Conservation (phyloP, 2,888 invertebrate genomes). For the Troilus luridus region DNA sequence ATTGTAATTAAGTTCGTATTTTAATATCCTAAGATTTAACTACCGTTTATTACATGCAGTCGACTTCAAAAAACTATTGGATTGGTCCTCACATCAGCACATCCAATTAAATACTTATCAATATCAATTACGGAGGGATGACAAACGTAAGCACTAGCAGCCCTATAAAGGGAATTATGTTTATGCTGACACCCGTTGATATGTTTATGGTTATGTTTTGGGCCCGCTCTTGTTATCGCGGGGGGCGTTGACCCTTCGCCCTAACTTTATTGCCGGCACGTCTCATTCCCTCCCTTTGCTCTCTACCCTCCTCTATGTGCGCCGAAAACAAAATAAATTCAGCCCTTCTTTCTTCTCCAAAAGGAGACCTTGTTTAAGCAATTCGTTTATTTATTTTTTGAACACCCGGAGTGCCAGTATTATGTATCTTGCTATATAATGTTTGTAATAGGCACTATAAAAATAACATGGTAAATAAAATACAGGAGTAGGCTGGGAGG, state of each 20-base stretch:
- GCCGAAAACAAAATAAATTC: slow-evolving; percentile 26
- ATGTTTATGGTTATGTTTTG: slow-evolving; percentile 43
- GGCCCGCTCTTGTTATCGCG: slow-evolving; percentile 30
- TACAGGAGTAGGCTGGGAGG: too few species aligned
- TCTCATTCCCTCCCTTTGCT: slow-evolving; percentile 7
- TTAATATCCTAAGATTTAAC: background rate
- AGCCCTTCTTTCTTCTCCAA: background rate
- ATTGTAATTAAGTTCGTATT: background rate
- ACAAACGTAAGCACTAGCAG: background rate
- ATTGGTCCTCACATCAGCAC: background rate
- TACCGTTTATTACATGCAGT: background rate
- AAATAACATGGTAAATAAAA: too few species aligned
- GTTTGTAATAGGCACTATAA: too few species aligned
- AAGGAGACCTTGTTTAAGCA: background rate
- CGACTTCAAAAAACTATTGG: background rate
- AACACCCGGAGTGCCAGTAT: background rate
- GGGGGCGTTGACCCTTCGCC: slow-evolving; percentile 17
- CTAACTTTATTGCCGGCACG: slow-evolving; percentile 51
- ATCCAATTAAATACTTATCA: background rate
- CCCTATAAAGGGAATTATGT: background rate
- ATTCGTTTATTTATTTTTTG: background rate
- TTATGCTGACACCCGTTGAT: slow-evolving; percentile 27
- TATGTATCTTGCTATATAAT: too few species aligned
- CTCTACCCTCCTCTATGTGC: background rate
- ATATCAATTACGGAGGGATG: background rate